Conservation (phyloP, 2,888 invertebrate genomes). For the Steinernema hermaphroditum region DNA sequence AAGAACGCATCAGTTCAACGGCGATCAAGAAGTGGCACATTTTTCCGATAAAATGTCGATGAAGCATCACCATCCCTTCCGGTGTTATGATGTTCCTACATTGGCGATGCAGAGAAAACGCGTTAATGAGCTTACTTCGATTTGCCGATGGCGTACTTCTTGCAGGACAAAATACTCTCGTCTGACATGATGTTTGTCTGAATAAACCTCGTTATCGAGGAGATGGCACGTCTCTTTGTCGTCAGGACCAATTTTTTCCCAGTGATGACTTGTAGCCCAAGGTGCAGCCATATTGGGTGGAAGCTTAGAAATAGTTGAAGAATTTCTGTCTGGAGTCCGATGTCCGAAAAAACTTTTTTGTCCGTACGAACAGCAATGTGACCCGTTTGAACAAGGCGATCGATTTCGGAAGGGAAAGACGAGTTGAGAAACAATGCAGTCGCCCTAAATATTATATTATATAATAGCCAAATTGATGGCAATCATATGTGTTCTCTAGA, state of each 20-base stretch:
- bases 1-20: neutral
- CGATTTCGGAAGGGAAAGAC: neutral
- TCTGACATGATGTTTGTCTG: neutral
- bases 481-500: no score
- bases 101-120: no score
- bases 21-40: neutral
- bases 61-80: neutral
- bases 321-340: conserved; percentile 1
- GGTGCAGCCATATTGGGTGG: neutral
- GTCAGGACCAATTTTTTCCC: neutral
- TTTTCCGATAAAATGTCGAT: neutral
- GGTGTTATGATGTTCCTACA: conserved; percentile 4
- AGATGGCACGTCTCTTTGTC: no score
- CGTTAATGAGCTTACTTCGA: conserved; percentile 10
- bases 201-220: no score
- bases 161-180: neutral
- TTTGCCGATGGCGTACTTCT: neutral
- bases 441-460: no score
- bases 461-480: no score
- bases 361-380: neutral
- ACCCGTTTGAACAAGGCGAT: neutral
- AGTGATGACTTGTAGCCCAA: neutral
- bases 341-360: conserved; percentile 1
- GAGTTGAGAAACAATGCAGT: neutral
- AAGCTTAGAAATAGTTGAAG: neutral